Evolutionary conservation across 2,888 invertebrate genomes (phyloP).

Genomic region (Diachrysia chrysitis): DNA sequence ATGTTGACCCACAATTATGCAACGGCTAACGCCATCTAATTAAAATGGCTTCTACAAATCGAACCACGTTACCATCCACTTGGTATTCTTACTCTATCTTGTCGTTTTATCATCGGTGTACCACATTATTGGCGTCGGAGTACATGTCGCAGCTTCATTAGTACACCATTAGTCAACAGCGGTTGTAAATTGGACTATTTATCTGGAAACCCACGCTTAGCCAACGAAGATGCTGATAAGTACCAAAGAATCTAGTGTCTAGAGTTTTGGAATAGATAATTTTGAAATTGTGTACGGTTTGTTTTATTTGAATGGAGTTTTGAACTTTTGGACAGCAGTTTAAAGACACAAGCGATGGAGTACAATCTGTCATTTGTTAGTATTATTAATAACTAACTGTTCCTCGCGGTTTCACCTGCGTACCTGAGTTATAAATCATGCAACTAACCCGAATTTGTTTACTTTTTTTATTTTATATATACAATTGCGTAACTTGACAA

Average conservation of each 20-base stretch:
- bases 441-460: too few species aligned
- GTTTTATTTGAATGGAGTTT: neutral
- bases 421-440: too few species aligned
- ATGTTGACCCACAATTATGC: constrained; percentile 30
- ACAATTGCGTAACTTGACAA: too few species aligned
- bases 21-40: constrained; percentile 45
- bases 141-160: constrained; percentile 83
- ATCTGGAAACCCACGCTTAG: constrained; percentile 76
- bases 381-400: too few species aligned
- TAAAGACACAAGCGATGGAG: too few species aligned
- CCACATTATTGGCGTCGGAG: constrained; percentile 51
- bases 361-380: too few species aligned
- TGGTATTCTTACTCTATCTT: constrained; percentile 48
- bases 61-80: constrained; percentile 32
- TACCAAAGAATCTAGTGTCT: neutral
- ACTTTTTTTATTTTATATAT: too few species aligned
- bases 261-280: neutral
- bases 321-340: neutral
- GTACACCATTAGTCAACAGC: constrained; percentile 79
- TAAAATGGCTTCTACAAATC: constrained; percentile 46
- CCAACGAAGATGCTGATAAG: constrained; percentile 44
- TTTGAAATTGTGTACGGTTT: neutral
- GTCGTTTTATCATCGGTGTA: constrained; percentile 52
- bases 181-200: constrained; percentile 80
- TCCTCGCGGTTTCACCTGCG: too few species aligned